phyloP scores from a whole-genome alignment of 2,888 invertebrate species.

The Lysandra coridon region DNA sequence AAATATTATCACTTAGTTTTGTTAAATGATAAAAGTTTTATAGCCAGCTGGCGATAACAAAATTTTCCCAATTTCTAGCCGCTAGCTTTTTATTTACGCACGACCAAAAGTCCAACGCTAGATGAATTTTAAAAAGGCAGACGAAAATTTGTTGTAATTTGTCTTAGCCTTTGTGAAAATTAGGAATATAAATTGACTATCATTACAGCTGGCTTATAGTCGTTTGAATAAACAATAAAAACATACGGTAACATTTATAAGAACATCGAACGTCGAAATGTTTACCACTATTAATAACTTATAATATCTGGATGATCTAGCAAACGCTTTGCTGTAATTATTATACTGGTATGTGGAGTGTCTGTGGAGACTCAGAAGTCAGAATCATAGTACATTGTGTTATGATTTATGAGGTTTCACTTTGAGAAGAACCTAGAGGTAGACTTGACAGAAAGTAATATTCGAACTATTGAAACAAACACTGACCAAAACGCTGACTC shows the following conservation, averaged over 20 bases:
- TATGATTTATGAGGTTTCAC: too few species aligned
- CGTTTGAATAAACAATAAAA: too few species aligned
- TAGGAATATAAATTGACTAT: neutral
- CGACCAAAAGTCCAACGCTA: neutral
- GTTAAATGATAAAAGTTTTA: neutral
- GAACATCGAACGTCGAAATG: too few species aligned
- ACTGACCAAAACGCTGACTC: neutral
- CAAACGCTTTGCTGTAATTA: too few species aligned
- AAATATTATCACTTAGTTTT: too few species aligned
- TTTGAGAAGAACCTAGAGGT: too few species aligned
- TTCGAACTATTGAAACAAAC: neutral
- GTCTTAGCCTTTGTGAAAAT: neutral
- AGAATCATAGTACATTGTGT: too few species aligned
- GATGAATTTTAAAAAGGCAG: neutral
- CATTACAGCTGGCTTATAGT: neutral
- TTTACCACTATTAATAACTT: too few species aligned
- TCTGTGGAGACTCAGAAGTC: too few species aligned
- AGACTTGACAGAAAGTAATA: neutral
- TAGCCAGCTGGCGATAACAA: neutral
- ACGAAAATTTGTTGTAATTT: neutral
- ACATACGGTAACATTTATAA: too few species aligned
- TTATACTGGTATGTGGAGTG: too few species aligned
- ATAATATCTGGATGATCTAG: too few species aligned
- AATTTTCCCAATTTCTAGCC: neutral
- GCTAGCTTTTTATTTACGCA: constrained; percentile 5